Percentiles rank a stretch among this genome's conserved stretches.
These are phyloP conservation scores for Synchiropus splendidus DNA, from an alignment of 2,113 vertebrate species.

Conservation along the genomic window DNA sequence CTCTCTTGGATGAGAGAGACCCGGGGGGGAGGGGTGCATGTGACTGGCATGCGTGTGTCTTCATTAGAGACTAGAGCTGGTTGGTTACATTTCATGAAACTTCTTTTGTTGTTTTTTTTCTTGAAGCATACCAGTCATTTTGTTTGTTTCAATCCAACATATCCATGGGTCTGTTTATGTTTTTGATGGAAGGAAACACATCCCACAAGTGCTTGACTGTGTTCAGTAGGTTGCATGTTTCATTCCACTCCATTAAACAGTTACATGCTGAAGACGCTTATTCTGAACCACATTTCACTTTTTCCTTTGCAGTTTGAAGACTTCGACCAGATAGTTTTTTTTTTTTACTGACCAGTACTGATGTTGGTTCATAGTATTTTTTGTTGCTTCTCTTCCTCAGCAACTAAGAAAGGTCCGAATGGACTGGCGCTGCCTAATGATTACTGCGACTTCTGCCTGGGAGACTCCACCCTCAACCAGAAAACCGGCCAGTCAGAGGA, in stretches of 20 bases:
- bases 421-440: conserved; percentile 90
- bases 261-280: not conserved
- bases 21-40: conserved; percentile 40
- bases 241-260: too few relatives aligned
- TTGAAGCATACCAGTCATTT: conserved; percentile 12
- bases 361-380: conserved; percentile 6
- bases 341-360: too few relatives aligned
- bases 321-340: too few relatives aligned
- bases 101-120: conserved; percentile 25
- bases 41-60: conserved; percentile 40
- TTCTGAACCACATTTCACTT: not conserved
- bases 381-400: conserved; percentile 24
- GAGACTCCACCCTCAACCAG: conserved; percentile 94
- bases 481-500: conserved; percentile 92
- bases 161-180: conserved; percentile 25
- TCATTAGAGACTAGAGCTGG: conserved; percentile 27
- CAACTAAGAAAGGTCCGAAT: conserved; percentile 89
- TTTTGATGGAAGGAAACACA: too few relatives aligned
- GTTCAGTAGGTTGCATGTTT: too few relatives aligned
- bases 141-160: conserved; percentile 5
- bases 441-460: conserved; percentile 96
- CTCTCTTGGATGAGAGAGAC: conserved; percentile 32
- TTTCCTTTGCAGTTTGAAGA: too few relatives aligned
- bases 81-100: conserved; percentile 14
- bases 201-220: too few relatives aligned